Base-by-base conservation (phyloP, 2,113 vertebrate genomes). In the Columba janthina region DNA sequence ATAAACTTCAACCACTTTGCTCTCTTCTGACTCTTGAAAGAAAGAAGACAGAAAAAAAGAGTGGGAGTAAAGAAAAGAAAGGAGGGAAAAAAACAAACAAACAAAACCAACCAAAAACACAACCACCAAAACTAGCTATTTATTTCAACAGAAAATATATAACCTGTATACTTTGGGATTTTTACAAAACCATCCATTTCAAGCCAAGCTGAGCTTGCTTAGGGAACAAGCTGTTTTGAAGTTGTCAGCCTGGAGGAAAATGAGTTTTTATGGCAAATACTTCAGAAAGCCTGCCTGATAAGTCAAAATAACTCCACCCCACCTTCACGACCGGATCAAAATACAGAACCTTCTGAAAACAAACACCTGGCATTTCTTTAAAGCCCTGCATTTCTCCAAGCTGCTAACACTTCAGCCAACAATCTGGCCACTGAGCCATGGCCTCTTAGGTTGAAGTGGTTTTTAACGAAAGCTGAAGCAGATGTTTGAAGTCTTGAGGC, bases 251-350 rank as follows among this genome's bases (percentile, higher is more conserved):
- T 34, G 18, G 10, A 26, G 11, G 91, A 15, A 87, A 75, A 53
- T 24, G 3, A 34, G 16, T 90, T 74, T 64, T 54, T 20, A 53
- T 32, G 36, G 25, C 53, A 90, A 74, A 51, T 32, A 71, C 31
- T 85, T 88, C 64, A 93, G 56, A 86, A 94, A 96, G 62, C 12
- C 15, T 31, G 31, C 31, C 56, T 71, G 54, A 28, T 76, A 57
- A 80, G 11, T 58, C 66, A 79, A 69, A 89, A 57, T 50, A 46
- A 46, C 8, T 19, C 44, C 16, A 17, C 0, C 0, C 40, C 70
- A 74, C 36, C 64, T 62, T 65, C 20, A 36, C 1, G 3, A 11
- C 20, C 17, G 20, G 28, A 72, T 54, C 26, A 89, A 91, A 91
- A 12, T 13, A 2, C 32, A 64, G 28, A 84, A 44, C 28, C 20